These are phyloP conservation scores for Danio aesculapii DNA, from an alignment of 2,797 vertebrate genomes.

Conservation along the genomic window DNA sequence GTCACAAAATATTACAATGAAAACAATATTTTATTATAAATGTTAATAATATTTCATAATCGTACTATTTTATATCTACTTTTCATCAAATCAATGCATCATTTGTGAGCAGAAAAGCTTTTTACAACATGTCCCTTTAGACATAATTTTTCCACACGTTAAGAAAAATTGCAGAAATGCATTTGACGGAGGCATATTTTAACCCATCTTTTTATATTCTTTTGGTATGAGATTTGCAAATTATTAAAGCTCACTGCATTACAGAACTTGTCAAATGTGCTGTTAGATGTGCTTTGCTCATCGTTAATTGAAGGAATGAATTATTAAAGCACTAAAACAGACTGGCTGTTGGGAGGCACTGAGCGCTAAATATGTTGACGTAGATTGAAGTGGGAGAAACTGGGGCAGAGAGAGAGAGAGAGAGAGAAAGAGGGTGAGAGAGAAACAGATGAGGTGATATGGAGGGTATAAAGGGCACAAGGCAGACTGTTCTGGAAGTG, in stretches of 20 bases:
- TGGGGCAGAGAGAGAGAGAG: conserved; percentile 10
- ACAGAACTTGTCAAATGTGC: conserved; percentile 1
- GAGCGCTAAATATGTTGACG: conserved; percentile 23
- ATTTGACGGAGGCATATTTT: background rate
- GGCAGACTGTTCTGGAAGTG: conserved; percentile 2
- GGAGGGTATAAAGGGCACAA: background rate
- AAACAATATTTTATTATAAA: too few species aligned
- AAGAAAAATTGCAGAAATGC: background rate
- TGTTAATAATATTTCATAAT: too few species aligned
- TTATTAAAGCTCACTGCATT: conserved; percentile 5
- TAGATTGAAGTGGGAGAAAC: conserved; percentile 14
- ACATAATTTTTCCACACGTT: background rate
- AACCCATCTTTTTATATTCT: background rate
- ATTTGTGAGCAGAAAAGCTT: background rate
- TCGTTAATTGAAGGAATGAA: conserved; percentile 11
- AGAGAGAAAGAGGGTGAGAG: conserved; percentile 2
- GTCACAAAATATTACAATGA: too few species aligned
- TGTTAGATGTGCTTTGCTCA: background rate
- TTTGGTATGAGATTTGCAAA: background rate
- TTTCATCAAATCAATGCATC: background rate
- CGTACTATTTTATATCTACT: too few species aligned
- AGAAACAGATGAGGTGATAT: conserved; percentile 2
- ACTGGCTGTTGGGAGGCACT: conserved; percentile 12
- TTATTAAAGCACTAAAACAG: conserved; percentile 36
- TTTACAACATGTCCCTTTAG: background rate